Conservation (phyloP, 1,140 invertebrate genomes). For the Drusus annulatus region DNA sequence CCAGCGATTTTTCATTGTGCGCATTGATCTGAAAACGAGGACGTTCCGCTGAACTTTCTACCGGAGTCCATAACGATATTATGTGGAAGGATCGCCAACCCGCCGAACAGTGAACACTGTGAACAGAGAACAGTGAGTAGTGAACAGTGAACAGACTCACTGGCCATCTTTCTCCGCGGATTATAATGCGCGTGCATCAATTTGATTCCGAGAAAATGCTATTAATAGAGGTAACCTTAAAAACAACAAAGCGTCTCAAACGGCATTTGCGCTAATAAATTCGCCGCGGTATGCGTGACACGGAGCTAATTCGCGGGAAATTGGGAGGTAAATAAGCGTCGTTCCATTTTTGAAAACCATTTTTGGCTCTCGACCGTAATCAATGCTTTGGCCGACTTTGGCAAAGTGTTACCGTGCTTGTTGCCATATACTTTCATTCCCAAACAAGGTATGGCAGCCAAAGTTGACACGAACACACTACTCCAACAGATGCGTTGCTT, state of each 20-base stretch:
- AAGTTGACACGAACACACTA: too few relatives aligned
- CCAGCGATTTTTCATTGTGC: neutral
- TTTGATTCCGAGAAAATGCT: conserved; percentile 26
- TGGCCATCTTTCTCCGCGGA: conserved; percentile 1
- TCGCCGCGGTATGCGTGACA: conserved; percentile 14
- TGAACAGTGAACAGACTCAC: neutral
- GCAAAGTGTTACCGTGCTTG: too few relatives aligned
- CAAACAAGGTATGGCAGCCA: too few relatives aligned
- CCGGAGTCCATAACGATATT: neutral
- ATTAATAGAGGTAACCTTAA: conserved; percentile 38
- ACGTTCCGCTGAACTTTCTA: conserved; percentile 17
- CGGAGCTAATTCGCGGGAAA: conserved; percentile 23
- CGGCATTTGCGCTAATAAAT: conserved; percentile 11
- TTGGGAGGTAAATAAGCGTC: conserved; percentile 26
- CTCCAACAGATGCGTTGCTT: too few relatives aligned
- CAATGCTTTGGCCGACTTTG: neutral
- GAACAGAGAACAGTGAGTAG: neutral
- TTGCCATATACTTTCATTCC: too few relatives aligned
- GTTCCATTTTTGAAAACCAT: conserved; percentile 4
- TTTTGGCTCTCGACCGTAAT: neutral
- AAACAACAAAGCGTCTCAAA: conserved; percentile 30
- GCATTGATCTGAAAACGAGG: neutral
- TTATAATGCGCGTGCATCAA: conserved; percentile 29
- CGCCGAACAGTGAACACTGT: neutral
- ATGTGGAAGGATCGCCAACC: neutral